phyloP scores from a whole-genome alignment of 2,113 vertebrate species.

The Platycercus adscitus region DNA sequence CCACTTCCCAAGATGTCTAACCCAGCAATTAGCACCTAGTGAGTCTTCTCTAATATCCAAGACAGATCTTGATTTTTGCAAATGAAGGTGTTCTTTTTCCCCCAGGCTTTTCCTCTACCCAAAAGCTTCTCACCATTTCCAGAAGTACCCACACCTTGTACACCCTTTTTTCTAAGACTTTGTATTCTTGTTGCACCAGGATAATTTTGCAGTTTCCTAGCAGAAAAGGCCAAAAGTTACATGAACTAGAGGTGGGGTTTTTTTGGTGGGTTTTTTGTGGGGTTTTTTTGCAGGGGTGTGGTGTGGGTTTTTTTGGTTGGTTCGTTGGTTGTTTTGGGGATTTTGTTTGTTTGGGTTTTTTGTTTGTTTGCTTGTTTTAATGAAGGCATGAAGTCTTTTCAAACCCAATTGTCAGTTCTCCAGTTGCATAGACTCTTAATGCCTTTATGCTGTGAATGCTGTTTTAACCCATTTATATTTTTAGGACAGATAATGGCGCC shows the following conservation, averaged over 20 bases:
- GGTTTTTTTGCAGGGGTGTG: not conserved
- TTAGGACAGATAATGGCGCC: not conserved
- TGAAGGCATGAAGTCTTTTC: not conserved
- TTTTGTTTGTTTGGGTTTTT: not conserved
- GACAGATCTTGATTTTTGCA: not conserved
- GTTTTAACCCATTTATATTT: not conserved
- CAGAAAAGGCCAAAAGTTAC: not conserved
- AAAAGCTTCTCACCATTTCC: not conserved
- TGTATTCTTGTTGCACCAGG: not conserved
- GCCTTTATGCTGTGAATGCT: not conserved
- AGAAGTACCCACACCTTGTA: not conserved
- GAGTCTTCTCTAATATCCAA: not conserved
- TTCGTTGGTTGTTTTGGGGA: too few relatives aligned
- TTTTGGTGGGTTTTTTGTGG: not conserved
- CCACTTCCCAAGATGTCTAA: not conserved
- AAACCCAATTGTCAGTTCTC: not conserved
- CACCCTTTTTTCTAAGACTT: not conserved
- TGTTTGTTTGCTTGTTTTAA: not conserved
- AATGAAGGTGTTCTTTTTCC: fast-evolving
- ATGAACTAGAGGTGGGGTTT: not conserved
- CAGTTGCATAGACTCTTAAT: not conserved
- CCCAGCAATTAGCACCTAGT: not conserved
- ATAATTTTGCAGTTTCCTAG: not conserved
- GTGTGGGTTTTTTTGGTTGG: too few relatives aligned
- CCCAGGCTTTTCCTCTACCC: not conserved